Conservation (phyloP, 2,113 vertebrate species). For the Podiceps cristatus region DNA sequence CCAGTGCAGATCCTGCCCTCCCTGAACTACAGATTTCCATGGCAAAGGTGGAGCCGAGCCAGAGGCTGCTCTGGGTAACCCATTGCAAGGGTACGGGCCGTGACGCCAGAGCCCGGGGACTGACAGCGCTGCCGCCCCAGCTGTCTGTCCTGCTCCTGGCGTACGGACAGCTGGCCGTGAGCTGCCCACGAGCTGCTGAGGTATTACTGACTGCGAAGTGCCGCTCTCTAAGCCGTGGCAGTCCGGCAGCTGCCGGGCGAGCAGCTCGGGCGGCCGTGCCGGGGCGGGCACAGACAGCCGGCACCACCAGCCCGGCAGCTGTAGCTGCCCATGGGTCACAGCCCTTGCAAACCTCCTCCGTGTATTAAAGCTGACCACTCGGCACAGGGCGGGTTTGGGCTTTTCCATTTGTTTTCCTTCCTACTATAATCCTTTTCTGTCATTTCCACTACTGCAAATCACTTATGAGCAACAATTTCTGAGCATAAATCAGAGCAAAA, state of each 20-base stretch:
- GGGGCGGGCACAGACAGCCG: background rate
- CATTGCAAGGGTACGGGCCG: fast-evolving
- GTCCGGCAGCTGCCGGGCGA: background rate
- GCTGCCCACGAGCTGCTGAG: background rate
- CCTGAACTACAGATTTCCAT: background rate
- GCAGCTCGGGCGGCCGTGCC: fast-evolving
- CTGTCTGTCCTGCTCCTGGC: background rate
- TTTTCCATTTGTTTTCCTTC: background rate
- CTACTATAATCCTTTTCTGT: background rate
- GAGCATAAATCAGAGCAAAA: background rate
- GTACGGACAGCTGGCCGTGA: fast-evolving
- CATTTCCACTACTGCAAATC: background rate
- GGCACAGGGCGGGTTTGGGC: background rate
- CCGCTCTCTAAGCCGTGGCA: fast-evolving
- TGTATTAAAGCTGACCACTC: background rate
- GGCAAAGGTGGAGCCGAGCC: background rate
- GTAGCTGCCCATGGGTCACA: background rate
- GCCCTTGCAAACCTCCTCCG: background rate
- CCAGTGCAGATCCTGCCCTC: background rate
- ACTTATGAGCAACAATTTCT: background rate
- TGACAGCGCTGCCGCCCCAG: fast-evolving
- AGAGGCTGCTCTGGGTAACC: background rate
- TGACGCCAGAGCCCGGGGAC: fast-evolving
- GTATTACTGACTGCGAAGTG: fast-evolving
- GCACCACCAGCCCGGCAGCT: background rate